phyloP scores from a whole-genome alignment of 2,113 vertebrate genomes.

The Corythoichthys haematopterus region DNA sequence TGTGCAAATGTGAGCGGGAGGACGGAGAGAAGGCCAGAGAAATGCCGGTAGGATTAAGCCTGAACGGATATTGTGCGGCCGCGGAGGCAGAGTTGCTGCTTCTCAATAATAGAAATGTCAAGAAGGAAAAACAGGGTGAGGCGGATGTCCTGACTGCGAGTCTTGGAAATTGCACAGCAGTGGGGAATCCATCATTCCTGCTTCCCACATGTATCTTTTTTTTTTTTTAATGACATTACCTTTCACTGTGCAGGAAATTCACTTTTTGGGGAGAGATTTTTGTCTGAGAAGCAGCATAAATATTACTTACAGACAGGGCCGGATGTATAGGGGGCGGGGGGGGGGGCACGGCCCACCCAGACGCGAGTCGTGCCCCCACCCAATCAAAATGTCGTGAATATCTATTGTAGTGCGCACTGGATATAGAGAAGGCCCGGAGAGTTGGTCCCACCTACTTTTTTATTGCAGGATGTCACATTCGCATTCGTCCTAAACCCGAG shows the following conservation, averaged over 20 bases:
- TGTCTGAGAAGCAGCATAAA: too few relatives aligned
- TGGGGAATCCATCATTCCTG: slow-evolving; percentile 58
- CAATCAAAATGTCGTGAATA: too few relatives aligned
- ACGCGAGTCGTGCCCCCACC: too few relatives aligned
- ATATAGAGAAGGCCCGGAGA: too few relatives aligned
- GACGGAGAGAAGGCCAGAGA: slow-evolving; percentile 48
- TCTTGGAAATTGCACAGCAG: slow-evolving; percentile 60
- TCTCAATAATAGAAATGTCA: slow-evolving; percentile 68
- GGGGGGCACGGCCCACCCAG: too few relatives aligned
- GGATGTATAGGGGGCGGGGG: too few relatives aligned
- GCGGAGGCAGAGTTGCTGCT: slow-evolving; percentile 52
- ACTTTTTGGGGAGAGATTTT: slow-evolving; percentile 5
- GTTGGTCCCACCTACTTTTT: too few relatives aligned
- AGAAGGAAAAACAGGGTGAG: slow-evolving; percentile 25
- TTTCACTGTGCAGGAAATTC: slow-evolving; percentile 20
- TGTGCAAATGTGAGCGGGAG: slow-evolving; percentile 9
- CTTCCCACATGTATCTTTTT: slow-evolving; percentile 43
- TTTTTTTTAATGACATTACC: not conserved
- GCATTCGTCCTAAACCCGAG: too few relatives aligned
- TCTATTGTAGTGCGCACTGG: too few relatives aligned
- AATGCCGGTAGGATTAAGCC: slow-evolving; percentile 67
- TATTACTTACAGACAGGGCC: too few relatives aligned
- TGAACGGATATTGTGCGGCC: slow-evolving; percentile 52
- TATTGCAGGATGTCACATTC: too few relatives aligned
- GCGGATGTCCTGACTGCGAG: slow-evolving; percentile 33